Base-by-base conservation (phyloP, 1,140 invertebrate species). In the Drosophila neocordata region DNA sequence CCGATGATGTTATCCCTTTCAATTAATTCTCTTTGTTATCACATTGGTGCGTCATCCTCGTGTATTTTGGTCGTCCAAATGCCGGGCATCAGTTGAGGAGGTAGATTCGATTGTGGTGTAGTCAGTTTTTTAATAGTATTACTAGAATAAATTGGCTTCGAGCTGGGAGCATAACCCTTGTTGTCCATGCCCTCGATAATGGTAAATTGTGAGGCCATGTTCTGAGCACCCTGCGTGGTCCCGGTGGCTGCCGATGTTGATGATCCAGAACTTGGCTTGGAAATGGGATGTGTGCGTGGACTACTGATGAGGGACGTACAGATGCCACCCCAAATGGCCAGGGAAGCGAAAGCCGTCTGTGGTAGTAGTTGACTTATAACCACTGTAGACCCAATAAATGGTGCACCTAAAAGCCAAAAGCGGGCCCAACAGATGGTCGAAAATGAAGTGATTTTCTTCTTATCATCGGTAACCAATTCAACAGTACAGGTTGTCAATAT, bases 401-500 rank as follows among this genome's bases (percentile, higher is more conserved):
- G 91, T 2, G 90, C 91, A 24, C 83, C 82, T n/a, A 92, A 63
- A 1, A 92, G 75, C 91, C 91, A 92, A 35, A 92, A 90, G 0
- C 91, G 73, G 12, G 91, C 91, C 90, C 91, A 92, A 48, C 91
- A 91, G 22, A 91, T 92, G 3, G 90, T 90, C 12, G 91, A 92
- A 38, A 90, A 92, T 6, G 87, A 57, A 12, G 83, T 80, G 18
- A 92, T 91, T 22, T 91, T 91, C 34, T 79, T 79, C 13, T 92
- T 91, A 5, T 92, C 91, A 9, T 70, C 73, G 27, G 65, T 77
- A 1, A 92, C 91, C 24, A 92, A 55, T 53, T 92, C 91, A 22
- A 87, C 85, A 0, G 91, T 92, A 48, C 91, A 89, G n/a, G 91
- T 92, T 0, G 91, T 92, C n/a, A 92, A 66, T 61, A 92, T 90